Percentiles rank a stretch among this genome's conserved stretches.
Conservation (phyloP, 2,888 invertebrate species). For the Cartodere bifasciata region DNA sequence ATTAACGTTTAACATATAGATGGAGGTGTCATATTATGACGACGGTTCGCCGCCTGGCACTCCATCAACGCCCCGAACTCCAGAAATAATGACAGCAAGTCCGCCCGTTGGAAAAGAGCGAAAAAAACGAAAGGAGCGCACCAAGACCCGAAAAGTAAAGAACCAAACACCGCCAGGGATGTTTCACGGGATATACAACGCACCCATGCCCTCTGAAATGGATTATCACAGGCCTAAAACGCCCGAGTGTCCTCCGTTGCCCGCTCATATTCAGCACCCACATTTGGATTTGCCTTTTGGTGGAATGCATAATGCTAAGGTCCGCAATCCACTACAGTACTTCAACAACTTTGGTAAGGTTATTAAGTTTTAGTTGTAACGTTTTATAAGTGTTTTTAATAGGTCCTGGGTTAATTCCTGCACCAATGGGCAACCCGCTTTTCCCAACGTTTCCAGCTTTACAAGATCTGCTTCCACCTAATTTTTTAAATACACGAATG, state of each 20-base stretch:
- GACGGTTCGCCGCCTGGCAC: slow-evolving; percentile 43
- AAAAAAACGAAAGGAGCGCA: slow-evolving; percentile 37
- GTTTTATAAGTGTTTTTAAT: slow-evolving; percentile 9
- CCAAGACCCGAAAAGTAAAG: slow-evolving; percentile 29
- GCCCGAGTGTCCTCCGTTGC: slow-evolving; percentile 27
- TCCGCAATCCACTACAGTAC: slow-evolving; percentile 5
- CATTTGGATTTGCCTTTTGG: too few relatives aligned
- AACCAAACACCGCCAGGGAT: slow-evolving; percentile 19
- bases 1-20: too few relatives aligned
- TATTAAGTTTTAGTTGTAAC: neutral
- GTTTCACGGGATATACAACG: slow-evolving; percentile 12
- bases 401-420: slow-evolving; percentile 51
- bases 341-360: slow-evolving; percentile 35
- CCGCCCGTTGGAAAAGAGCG: slow-evolving; percentile 48
- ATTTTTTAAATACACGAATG: too few relatives aligned
- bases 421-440: slow-evolving; percentile 42
- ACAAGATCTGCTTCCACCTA: too few relatives aligned
- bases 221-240: slow-evolving; percentile 32
- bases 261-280: slow-evolving; percentile 5
- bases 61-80: slow-evolving; percentile 43
- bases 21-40: slow-evolving; percentile 33
- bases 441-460: slow-evolving; percentile 36
- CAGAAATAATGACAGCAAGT: slow-evolving; percentile 43
- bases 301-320: too few relatives aligned
- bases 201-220: slow-evolving; percentile 19